Conservation (phyloP, 1,140 invertebrate species). For the Bacillus rossius region DNA sequence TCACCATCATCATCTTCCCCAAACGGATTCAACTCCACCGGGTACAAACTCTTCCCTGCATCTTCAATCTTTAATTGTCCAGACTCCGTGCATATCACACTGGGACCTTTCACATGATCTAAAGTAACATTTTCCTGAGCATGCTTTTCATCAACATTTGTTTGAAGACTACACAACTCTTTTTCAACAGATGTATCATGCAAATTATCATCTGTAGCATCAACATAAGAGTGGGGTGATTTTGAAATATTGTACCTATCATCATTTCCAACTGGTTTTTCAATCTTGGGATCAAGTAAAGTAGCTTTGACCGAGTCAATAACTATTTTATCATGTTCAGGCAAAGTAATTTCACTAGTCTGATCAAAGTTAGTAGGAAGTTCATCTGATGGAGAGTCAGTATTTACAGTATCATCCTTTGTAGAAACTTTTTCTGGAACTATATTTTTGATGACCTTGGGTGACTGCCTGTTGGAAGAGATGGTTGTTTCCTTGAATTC, state of each 20-base stretch:
- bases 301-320: background rate
- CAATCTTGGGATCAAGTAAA: background rate
- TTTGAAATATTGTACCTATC: background rate
- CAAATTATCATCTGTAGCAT: too few relatives aligned
- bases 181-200: background rate
- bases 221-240: too few relatives aligned
- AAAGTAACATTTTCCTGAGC: constrained; percentile 21
- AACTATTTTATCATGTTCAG: too few relatives aligned
- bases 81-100: too few relatives aligned
- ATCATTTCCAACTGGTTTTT: background rate
- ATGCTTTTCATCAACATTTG: constrained; percentile 18
- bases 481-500: background rate
- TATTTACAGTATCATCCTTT: too few relatives aligned
- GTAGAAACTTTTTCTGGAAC: too few relatives aligned
- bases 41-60: constrained; percentile 49
- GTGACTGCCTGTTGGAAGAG: too few relatives aligned
- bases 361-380: too few relatives aligned
- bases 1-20: constrained; percentile 51
- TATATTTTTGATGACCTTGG: too few relatives aligned
- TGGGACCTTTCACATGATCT: background rate
- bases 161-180: background rate
- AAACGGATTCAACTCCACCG: constrained; percentile 75
- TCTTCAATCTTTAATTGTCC: constrained; percentile 10
- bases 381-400: too few relatives aligned
- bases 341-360: too few relatives aligned